Conservation (phyloP, 2,113 vertebrate genomes). For the Meles meles region DNA sequence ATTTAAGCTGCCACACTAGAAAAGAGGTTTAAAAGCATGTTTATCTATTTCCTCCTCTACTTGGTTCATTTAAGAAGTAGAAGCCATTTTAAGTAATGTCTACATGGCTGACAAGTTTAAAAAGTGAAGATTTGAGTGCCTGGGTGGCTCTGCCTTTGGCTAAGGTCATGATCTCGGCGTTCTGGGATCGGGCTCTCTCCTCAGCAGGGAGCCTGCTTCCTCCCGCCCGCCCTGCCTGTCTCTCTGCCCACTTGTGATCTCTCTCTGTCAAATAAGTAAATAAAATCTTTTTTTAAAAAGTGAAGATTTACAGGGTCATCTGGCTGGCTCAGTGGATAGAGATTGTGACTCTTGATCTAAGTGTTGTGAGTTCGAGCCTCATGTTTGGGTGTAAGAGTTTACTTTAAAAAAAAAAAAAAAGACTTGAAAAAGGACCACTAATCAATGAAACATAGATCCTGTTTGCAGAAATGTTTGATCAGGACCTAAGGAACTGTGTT, state of each 20-base stretch:
- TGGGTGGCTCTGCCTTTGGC: no score
- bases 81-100: not conserved
- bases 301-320: not conserved
- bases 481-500: not conserved
- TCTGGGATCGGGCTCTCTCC: no score
- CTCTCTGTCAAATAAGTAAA: no score
- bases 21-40: not conserved
- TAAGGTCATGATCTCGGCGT: no score
- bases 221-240: fast-evolving
- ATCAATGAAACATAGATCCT: not conserved
- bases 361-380: not conserved
- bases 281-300: not conserved
- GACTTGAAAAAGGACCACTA: not conserved
- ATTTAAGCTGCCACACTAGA: not conserved
- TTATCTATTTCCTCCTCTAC: not conserved
- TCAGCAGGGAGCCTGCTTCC: no score
- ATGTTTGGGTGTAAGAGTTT: not conserved
- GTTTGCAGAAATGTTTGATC: not conserved
- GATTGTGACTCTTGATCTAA: not conserved
- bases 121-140: not conserved
- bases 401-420: not conserved
- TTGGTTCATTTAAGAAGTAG: not conserved
- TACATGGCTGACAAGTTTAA: not conserved
- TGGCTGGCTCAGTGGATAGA: not conserved
- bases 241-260: no score